phyloP scores from a whole-genome alignment of 2,888 invertebrate genomes.

The Agonopterix subpropinquella region DNA sequence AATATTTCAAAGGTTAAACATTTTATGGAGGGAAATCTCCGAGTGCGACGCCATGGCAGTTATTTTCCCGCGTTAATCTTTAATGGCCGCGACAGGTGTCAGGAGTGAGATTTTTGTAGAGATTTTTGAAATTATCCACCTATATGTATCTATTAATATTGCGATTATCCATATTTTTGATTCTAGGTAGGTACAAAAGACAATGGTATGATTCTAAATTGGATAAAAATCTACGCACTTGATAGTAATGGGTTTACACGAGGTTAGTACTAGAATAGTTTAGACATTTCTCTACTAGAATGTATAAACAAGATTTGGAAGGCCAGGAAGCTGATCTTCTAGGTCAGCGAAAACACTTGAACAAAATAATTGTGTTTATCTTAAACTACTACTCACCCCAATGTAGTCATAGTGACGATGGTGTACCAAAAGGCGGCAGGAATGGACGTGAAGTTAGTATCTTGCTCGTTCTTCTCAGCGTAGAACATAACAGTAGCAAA shows the following conservation, averaged over 20 bases:
- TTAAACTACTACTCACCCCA: conserved; percentile 87
- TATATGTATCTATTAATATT: no score
- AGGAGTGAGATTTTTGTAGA: conserved; percentile 8
- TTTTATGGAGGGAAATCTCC: conserved; percentile 44
- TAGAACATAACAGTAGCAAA: conserved; percentile 99
- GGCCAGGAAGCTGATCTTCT: no score
- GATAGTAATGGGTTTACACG: no score
- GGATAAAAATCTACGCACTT: no score
- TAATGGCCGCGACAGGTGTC: conserved; percentile 64
- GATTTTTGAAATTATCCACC: not conserved
- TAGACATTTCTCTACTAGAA: no score
- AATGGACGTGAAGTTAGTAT: conserved; percentile 99
- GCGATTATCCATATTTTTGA: no score
- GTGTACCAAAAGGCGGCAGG: conserved; percentile 99
- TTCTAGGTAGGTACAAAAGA: no score
- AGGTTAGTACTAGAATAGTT: no score
- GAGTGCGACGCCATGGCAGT: conserved; percentile 50
- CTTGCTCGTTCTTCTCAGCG: conserved; percentile 98
- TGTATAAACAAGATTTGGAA: no score
- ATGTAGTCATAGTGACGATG: conserved; percentile 99
- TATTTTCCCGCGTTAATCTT: conserved; percentile 58
- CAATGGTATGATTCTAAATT: no score
- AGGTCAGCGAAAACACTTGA: no score
- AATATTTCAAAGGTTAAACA: conserved; percentile 42
- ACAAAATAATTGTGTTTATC: not conserved